Base-by-base conservation (phyloP, 2,888 invertebrate species). In the Pimpla rufipes region DNA sequence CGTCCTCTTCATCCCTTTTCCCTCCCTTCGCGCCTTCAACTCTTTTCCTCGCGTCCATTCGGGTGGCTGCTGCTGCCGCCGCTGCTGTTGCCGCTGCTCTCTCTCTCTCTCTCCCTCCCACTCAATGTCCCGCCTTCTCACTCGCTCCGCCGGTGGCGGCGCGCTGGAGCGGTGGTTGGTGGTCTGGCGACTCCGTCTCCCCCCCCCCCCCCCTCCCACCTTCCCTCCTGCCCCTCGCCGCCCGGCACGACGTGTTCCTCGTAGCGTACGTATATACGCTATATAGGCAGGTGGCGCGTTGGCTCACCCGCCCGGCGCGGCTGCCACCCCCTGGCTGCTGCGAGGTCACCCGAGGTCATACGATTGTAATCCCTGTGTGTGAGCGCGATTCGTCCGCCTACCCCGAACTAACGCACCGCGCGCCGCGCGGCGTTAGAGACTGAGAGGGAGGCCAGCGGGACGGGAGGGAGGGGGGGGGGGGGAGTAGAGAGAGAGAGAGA, bases 331-430 rank as follows among this genome's bases (percentile, higher is more conserved):
- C 18, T 57, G 80, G 85, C 81, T 85, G 85, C 85, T 70, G 79
- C 79, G 75, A 85, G 89, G 87, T 87, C 87, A 87, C 82, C 85
- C 66, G 90, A 89, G 90, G 89, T 90, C 90, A 89, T 84, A 86
- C 87, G 85, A 88, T 88, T 86, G 88, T 88, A 87, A 89, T 87
- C 86, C 87, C 85, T 67, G 81, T 81, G 84, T 77, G 57, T n/a
- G 70, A 70, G 71, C 47, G 79, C 68, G 79, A 77, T 81, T 75
- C 82, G 79, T 50, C 74, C 70, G 57, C 67, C 73, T 57, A 62
- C 73, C 55, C 71, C 79, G 29, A 73, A 81, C 16, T 37, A 40
- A 71, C 45, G 71, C 42, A 57, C 57, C 52, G 37, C n/a, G 18
- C 40, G 18, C 18, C 18, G 68, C 37, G 29, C 35, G 1, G 18